Evolutionary conservation across 2,113 vertebrate species (phyloP).

Genomic region (Cottus gobio): DNA sequence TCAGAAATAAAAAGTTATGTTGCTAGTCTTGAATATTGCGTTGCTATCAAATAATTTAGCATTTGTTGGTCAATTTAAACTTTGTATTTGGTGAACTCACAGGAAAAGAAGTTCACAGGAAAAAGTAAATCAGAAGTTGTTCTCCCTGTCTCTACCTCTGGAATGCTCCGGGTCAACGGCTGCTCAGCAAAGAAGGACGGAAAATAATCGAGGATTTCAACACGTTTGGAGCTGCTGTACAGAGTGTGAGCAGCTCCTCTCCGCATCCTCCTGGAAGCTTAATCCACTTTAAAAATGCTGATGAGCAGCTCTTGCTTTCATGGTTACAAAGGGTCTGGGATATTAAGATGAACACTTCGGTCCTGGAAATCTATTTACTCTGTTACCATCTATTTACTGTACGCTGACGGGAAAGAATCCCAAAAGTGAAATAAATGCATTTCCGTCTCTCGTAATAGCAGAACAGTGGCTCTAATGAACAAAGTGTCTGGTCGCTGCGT

Average conservation of each 20-base stretch:
- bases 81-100: background rate
- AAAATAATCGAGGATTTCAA: conserved; percentile 37
- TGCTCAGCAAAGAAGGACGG: conserved; percentile 11
- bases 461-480: conserved; percentile 62
- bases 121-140: background rate
- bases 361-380: conserved; percentile 73
- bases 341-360: conserved; percentile 76
- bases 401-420: conserved; percentile 67
- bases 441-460: conserved; percentile 55
- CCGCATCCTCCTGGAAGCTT: conserved; percentile 54
- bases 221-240: conserved; percentile 7
- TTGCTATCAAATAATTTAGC: background rate
- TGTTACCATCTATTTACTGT: conserved; percentile 60
- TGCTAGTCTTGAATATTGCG: background rate
- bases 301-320: conserved; percentile 61
- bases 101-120: too few species aligned
- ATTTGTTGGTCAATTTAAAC: background rate
- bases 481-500: conserved; percentile 15
- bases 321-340: conserved; percentile 71
- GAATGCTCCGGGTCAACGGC: conserved; percentile 35
- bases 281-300: conserved; percentile 72
- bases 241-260: conserved; percentile 8
- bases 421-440: conserved; percentile 71
- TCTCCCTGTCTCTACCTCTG: conserved; percentile 1
- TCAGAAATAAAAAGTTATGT: background rate